These are phyloP conservation scores for Anoplolepis gracilipes DNA, from an alignment of 1,140 invertebrate genomes.

Conservation along the genomic window DNA sequence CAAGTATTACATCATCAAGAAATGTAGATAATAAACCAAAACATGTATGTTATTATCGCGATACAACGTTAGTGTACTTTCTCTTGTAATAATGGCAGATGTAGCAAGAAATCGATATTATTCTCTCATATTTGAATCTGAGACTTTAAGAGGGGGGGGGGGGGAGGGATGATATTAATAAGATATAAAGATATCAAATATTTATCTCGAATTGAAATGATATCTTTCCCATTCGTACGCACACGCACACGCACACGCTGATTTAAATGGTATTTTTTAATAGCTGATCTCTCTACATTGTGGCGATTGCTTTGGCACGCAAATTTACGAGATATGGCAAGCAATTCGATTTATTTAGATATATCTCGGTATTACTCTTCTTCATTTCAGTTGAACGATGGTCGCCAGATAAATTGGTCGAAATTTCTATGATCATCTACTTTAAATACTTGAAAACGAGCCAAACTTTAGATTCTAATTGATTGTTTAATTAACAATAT, in stretches of 20 bases:
- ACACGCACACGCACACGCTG: constrained; percentile 7
- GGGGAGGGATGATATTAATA: constrained; percentile 46
- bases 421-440: neutral
- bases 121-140: constrained; percentile 1
- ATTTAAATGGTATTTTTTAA: constrained; percentile 61
- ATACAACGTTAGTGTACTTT: neutral
- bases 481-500: neutral
- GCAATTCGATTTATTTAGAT: constrained; percentile 55
- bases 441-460: neutral
- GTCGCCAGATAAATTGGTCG: neutral
- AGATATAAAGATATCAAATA: constrained; percentile 39
- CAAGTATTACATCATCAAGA: neutral
- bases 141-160: too few species aligned
- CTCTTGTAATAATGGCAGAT: neutral
- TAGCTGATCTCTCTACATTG: constrained; percentile 53
- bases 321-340: neutral
- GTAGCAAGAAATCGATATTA: constrained; percentile 18
- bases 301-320: constrained; percentile 68
- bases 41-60: neutral
- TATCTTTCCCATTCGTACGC: constrained; percentile 19
- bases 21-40: neutral
- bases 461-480: neutral
- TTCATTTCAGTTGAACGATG: constrained; percentile 9
- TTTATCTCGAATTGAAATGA: constrained; percentile 61
- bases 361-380: constrained; percentile 1